A percentile compares a stretch with the other conserved stretches of the same genome.
These are phyloP conservation scores for Ectropis crepuscularia DNA, from an alignment of 2,888 invertebrate species.

Conservation along the genomic window DNA sequence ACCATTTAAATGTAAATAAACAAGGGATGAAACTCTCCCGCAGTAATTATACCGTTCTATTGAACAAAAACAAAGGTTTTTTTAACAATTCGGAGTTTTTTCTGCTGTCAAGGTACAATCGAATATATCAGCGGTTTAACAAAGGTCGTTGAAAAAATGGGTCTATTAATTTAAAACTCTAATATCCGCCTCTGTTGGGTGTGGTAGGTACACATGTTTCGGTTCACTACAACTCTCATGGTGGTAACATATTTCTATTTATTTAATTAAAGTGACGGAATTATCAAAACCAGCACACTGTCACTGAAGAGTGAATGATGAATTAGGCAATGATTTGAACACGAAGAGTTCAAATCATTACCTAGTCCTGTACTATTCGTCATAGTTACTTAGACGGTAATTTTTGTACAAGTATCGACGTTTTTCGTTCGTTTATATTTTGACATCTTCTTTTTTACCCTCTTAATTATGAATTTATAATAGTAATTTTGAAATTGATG, in stretches of 20 bases:
- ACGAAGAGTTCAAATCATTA: too few species aligned
- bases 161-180: constrained; percentile 4
- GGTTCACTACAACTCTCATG: background rate
- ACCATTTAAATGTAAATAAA: constrained; percentile 42
- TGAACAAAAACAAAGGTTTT: constrained; percentile 36
- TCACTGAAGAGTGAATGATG: too few species aligned
- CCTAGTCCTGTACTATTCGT: too few species aligned
- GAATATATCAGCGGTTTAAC: constrained; percentile 28
- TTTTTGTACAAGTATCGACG: too few species aligned
- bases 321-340: too few species aligned
- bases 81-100: constrained; percentile 20
- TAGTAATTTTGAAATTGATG: too few species aligned
- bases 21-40: constrained; percentile 32
- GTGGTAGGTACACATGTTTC: background rate
- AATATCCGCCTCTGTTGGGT: background rate
- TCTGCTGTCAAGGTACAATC: constrained; percentile 19
- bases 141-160: constrained; percentile 18
- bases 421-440: too few species aligned
- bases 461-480: too few species aligned
- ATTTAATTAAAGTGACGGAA: too few species aligned
- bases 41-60: constrained; percentile 34
- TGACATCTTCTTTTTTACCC: too few species aligned
- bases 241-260: background rate
- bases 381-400: too few species aligned
- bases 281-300: too few species aligned